Conservation (phyloP, 2,888 invertebrate species). For the Andricus curvator region DNA sequence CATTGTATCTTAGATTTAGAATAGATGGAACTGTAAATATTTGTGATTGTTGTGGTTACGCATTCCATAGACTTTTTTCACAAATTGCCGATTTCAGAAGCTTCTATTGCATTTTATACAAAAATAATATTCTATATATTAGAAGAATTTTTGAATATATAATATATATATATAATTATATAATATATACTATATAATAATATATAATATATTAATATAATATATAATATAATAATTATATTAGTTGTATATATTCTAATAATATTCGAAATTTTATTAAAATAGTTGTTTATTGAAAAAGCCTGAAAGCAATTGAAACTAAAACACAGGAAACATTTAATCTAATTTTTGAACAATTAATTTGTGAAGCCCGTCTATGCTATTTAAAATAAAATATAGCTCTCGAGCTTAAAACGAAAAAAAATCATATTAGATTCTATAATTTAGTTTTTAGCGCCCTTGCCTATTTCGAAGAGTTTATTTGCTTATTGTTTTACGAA, state of each 20-base stretch:
- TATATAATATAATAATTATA: no score
- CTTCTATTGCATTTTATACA: neutral
- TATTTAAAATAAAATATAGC: neutral
- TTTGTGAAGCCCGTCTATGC: neutral
- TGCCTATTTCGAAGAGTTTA: neutral
- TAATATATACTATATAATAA: no score
- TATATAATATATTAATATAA: no score
- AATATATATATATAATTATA: no score
- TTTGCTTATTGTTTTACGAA: neutral
- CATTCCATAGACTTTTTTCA: neutral
- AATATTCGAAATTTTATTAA: neutral
- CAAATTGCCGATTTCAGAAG: neutral
- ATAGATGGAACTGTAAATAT: conserved; percentile 3
- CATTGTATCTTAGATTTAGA: neutral
- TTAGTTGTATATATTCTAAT: no score
- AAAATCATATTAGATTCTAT: neutral
- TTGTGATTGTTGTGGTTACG: neutral
- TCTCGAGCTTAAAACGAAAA: neutral
- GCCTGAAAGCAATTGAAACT: no score
- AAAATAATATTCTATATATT: neutral
- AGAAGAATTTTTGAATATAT: no score
- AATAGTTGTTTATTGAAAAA: neutral
- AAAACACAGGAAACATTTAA: neutral
- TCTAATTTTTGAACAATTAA: neutral
- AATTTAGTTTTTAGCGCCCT: neutral